Evolutionary conservation across 1,140 invertebrate species (phyloP).

Genomic region (Drosophila grimshawi): DNA sequence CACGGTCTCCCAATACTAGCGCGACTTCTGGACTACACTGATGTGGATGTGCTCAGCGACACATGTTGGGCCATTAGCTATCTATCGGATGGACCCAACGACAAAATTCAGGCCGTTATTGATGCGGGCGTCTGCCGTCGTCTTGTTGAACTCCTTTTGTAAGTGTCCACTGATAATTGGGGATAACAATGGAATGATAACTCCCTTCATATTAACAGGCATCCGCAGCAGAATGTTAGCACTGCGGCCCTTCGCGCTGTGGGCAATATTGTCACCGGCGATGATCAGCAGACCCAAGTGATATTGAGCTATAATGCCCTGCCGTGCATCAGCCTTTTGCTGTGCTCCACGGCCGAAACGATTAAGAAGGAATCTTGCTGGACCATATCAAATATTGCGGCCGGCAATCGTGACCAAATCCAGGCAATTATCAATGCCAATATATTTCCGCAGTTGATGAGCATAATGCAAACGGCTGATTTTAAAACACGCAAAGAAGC

Average conservation of each 20-base stretch:
- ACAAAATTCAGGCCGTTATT: constrained; percentile 99
- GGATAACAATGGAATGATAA: not conserved
- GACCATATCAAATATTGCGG: constrained; percentile 99
- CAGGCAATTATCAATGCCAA: constrained; percentile 98
- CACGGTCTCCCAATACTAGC: constrained; percentile 94
- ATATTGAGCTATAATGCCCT: constrained; percentile 96
- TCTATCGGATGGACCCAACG: constrained; percentile 98
- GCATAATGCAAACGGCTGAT: constrained; percentile 95
- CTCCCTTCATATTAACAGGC: constrained; percentile 86
- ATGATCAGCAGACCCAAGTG: constrained; percentile 98
- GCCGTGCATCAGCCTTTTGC: constrained; percentile 92
- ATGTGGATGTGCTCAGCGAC: constrained; percentile 96
- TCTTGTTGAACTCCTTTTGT: constrained; percentile 97
- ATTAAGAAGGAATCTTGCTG: constrained; percentile 98
- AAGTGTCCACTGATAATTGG: constrained; percentile 67
- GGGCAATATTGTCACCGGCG: constrained; percentile 99
- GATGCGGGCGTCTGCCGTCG: constrained; percentile 97
- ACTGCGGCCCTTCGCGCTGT: constrained; percentile 97
- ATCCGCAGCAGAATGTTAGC: constrained; percentile 95
- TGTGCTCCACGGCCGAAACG: constrained; percentile 92
- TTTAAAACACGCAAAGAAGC: constrained; percentile 99
- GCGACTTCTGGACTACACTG: constrained; percentile 93
- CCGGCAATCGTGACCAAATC: constrained; percentile 97
- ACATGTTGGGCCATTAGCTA: constrained; percentile 98
- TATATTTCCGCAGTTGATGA: constrained; percentile 96